Percentiles rank a stretch among this genome's conserved stretches.
Conservation (phyloP, 2,113 vertebrate species). For the Felis chaus region DNA sequence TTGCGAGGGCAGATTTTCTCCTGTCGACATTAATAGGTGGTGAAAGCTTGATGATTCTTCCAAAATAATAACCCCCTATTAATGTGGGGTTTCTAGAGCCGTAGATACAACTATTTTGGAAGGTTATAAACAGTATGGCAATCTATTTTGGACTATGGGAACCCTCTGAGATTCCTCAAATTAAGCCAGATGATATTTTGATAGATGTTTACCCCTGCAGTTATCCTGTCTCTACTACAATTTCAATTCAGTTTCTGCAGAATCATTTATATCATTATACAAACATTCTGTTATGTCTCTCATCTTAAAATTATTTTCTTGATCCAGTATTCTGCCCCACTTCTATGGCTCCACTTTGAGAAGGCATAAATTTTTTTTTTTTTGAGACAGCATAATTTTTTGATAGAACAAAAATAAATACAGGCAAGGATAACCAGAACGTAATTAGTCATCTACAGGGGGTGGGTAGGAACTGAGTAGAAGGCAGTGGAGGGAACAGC, state of each 20-base stretch:
- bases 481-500: not conserved
- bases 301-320: not conserved
- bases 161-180: not conserved
- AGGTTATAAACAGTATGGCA: not conserved
- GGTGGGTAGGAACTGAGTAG: not conserved
- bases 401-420: slow-evolving; percentile 13
- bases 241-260: not conserved
- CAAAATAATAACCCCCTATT: slow-evolving; percentile 16
- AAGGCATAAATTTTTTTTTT: not conserved
- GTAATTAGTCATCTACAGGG: not conserved
- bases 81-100: not conserved
- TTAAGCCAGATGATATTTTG: not conserved
- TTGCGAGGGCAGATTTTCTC: not conserved
- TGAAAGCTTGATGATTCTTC: not conserved
- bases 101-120: not conserved
- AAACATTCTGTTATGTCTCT: not conserved
- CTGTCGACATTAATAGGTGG: not conserved
- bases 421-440: not conserved
- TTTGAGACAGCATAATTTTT: not conserved
- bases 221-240: not conserved
- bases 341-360: not conserved
- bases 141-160: not conserved
- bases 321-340: not conserved
- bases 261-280: not conserved
- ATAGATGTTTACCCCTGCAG: not conserved